phyloP scores from a whole-genome alignment of 1,140 invertebrate species.

The Augochlora pura region DNA sequence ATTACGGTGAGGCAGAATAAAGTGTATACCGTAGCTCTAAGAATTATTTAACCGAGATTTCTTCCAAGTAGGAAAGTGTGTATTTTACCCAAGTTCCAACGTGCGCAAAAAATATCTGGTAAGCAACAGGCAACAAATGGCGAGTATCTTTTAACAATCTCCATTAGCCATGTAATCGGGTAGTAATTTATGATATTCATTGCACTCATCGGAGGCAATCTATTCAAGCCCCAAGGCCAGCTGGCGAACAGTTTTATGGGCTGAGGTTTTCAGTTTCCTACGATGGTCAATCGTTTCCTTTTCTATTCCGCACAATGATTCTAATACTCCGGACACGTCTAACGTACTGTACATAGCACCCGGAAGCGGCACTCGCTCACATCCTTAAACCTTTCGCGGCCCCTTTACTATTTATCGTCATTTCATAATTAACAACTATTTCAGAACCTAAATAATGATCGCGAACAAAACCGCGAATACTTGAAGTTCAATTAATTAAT shows the following conservation, averaged over 20 bases:
- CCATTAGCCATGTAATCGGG: conserved; percentile 13
- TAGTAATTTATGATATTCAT: conserved; percentile 47
- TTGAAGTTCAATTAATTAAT: too few relatives aligned
- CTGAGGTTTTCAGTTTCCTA: conserved; percentile 54
- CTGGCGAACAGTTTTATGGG: conserved; percentile 55
- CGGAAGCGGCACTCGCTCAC: conserved; percentile 22
- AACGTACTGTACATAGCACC: conserved; percentile 39
- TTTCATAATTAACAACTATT: too few relatives aligned
- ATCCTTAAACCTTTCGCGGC: conserved; percentile 1
- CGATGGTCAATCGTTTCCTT: conserved; percentile 57
- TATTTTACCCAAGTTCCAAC: neutral
- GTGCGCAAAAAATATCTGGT: too few relatives aligned
- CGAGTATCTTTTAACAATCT: neutral
- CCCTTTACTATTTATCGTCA: neutral
- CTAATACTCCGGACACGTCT: conserved; percentile 48
- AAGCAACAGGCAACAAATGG: neutral
- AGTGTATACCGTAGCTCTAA: too few relatives aligned
- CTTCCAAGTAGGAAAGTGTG: neutral
- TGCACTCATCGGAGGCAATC: conserved; percentile 73
- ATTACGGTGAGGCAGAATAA: too few relatives aligned
- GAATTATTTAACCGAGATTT: too few relatives aligned
- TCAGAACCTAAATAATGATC: too few relatives aligned
- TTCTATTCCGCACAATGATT: conserved; percentile 34
- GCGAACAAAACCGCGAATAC: too few relatives aligned
- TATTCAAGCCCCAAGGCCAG: conserved; percentile 75